Evolutionary conservation across 2,888 invertebrate species (phyloP).

Genomic region (Diploptera punctata): DNA sequence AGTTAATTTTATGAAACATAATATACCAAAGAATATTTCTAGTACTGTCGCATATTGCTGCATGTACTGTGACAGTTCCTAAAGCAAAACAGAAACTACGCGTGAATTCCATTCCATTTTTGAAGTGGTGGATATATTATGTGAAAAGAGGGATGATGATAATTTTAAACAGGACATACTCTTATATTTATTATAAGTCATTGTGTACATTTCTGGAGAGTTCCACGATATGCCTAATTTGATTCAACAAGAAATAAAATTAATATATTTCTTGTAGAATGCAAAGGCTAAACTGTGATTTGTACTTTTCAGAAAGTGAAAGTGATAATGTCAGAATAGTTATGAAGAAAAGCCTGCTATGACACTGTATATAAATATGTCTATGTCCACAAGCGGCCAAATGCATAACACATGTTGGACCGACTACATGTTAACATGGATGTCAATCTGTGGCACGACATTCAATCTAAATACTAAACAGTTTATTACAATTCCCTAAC

Average conservation of each 20-base stretch:
- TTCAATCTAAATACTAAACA: neutral
- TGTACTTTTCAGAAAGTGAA: neutral
- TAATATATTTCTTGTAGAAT: neutral
- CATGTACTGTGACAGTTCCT: too few species aligned
- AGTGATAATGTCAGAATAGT: neutral
- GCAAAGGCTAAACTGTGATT: neutral
- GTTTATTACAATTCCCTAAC: neutral
- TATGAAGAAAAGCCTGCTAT: too few species aligned
- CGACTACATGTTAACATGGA: neutral
- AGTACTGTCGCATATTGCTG: too few species aligned
- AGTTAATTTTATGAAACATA: too few species aligned
- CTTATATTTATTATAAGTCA: neutral
- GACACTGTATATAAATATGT: neutral
- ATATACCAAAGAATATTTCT: too few species aligned
- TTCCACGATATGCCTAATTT: neutral
- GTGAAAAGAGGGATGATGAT: neutral
- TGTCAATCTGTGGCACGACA: constrained; percentile 3
- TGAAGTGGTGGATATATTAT: constrained; percentile 2
- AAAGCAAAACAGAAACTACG: too few species aligned
- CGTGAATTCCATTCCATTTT: too few species aligned
- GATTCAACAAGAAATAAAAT: neutral
- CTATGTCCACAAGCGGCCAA: neutral
- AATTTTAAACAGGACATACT: neutral
- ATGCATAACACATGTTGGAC: neutral
- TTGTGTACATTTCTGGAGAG: neutral